Conservation (phyloP, 2,797 vertebrate genomes). For the Pantherophis vulpinus region DNA sequence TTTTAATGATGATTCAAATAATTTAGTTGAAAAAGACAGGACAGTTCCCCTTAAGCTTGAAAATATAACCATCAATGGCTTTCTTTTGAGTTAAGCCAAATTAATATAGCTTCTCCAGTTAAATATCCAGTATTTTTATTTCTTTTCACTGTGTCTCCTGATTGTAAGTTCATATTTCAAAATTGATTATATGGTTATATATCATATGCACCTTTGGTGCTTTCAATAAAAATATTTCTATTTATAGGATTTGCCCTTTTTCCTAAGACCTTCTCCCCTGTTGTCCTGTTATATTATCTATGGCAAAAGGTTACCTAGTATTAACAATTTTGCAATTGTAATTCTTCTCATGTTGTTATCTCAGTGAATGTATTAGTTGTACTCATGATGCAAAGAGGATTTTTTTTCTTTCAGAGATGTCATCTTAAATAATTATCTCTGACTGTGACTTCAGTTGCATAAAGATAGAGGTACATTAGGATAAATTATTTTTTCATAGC, state of each 20-base stretch:
- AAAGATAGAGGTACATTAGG: constrained; percentile 25
- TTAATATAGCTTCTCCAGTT: constrained; percentile 39
- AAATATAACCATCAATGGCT: rapidly evolving
- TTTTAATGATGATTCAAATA: not conserved
- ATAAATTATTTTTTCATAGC: constrained; percentile 33
- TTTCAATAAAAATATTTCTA: constrained; percentile 51
- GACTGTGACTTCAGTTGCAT: constrained; percentile 21
- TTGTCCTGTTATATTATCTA: constrained; percentile 59
- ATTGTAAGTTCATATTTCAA: constrained; percentile 44
- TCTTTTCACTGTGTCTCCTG: constrained; percentile 37
- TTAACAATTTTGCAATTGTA: constrained; percentile 25
- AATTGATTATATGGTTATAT: constrained; percentile 50
- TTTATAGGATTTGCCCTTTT: constrained; percentile 55
- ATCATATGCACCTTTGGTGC: constrained; percentile 47
- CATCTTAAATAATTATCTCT: constrained; percentile 33
- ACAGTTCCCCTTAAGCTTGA: not conserved
- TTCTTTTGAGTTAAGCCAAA: not conserved
- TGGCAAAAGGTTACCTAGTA: constrained; percentile 43
- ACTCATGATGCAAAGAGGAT: constrained; percentile 30
- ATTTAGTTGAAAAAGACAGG: not conserved
- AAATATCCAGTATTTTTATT: constrained; percentile 30
- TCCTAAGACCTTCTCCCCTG: constrained; percentile 54
- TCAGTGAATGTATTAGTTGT: constrained; percentile 20
- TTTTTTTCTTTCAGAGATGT: constrained; percentile 38
- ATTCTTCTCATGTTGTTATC: constrained; percentile 24